A percentile compares a stretch with the other conserved stretches of the same genome.
Conservation (phyloP, 2,113 vertebrate genomes). For the Caretta caretta region DNA sequence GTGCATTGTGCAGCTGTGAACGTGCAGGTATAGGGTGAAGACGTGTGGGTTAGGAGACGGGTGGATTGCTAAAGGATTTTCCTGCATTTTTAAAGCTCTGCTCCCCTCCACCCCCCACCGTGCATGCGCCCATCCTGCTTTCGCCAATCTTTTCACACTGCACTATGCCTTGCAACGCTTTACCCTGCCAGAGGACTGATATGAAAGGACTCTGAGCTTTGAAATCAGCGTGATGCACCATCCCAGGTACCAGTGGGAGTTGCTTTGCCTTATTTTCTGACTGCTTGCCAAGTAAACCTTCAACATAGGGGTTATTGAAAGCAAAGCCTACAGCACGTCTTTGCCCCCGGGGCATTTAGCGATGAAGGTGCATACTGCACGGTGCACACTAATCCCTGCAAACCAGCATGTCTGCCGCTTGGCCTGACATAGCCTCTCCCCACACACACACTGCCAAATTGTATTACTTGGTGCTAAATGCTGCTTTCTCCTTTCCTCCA, state of each 20-base stretch:
- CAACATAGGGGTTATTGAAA: not conserved
- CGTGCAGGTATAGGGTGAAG: too few species aligned
- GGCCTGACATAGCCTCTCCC: not conserved
- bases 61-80: not conserved
- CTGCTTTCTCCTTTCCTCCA: not conserved
- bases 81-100: not conserved
- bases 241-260: not conserved
- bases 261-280: not conserved
- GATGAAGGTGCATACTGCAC: not conserved
- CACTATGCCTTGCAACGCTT: too few species aligned
- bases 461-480: not conserved
- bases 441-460: not conserved
- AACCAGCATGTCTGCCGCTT: not conserved
- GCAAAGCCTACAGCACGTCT: not conserved
- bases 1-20: not conserved
- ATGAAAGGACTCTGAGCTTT: not conserved
- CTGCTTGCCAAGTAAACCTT: not conserved
- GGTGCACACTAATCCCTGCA: not conserved
- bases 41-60: too few species aligned
- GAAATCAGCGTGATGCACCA: not conserved
- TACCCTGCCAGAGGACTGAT: not conserved
- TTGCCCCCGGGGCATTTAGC: not conserved
- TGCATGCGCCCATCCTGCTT: not conserved
- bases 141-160: not conserved
- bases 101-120: rapidly evolving